Evolutionary conservation across 2,797 vertebrate species (phyloP).

Genomic region (Sebastes matsubarae): DNA sequence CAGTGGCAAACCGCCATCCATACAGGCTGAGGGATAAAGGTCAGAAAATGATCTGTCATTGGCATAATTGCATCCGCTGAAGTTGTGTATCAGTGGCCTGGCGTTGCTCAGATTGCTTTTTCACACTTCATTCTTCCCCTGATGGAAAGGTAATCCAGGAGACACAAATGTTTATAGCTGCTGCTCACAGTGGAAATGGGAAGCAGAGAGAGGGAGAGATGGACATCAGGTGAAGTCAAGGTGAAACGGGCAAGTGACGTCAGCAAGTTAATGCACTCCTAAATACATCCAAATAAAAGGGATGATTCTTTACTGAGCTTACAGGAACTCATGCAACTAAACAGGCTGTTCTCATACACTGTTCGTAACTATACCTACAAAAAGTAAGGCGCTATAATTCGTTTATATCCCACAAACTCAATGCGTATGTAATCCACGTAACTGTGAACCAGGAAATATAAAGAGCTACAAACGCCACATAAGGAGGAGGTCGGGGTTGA

Average conservation of each 20-base stretch:
- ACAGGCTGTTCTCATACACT: neutral
- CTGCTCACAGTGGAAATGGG: conserved; percentile 46
- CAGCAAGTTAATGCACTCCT: neutral
- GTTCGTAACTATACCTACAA: no score
- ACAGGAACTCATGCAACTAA: neutral
- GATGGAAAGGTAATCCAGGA: conserved; percentile 80
- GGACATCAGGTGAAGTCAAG: conserved; percentile 15
- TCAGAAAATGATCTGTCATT: conserved; percentile 81
- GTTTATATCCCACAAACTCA: no score
- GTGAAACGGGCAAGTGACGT: conserved; percentile 9
- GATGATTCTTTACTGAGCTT: neutral
- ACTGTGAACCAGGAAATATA: no score
- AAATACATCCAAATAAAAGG: neutral
- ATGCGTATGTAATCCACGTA: no score
- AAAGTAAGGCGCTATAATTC: no score
- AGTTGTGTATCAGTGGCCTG: conserved; percentile 66
- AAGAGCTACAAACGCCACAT: no score
- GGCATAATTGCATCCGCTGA: conserved; percentile 80
- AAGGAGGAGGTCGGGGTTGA: no score
- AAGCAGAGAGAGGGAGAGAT: conserved; percentile 11
- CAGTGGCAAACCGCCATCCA: conserved; percentile 53
- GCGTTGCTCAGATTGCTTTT: conserved; percentile 79
- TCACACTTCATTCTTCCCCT: conserved; percentile 79
- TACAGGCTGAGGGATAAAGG: conserved; percentile 69
- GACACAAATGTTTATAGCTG: conserved; percentile 68